A percentile compares a stretch with the other conserved stretches of the same genome.
phyloP scores from a whole-genome alignment of 1,140 invertebrate species.

The Drosophila gunungcola region DNA sequence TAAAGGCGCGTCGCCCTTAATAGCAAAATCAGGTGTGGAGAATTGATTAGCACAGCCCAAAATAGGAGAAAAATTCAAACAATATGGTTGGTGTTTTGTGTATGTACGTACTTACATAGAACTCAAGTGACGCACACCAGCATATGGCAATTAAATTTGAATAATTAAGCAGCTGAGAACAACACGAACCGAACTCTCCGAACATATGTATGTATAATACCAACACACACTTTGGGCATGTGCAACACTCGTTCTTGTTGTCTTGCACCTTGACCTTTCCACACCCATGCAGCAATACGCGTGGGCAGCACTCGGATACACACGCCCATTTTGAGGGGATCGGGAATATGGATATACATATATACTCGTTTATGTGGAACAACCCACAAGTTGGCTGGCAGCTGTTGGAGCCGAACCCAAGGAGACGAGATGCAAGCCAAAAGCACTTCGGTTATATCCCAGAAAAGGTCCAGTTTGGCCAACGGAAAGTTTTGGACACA shows the following conservation, averaged over 20 bases:
- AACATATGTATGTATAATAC: not conserved
- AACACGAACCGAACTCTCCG: not conserved
- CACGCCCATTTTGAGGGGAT: slow-evolving; percentile 5
- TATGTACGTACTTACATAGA: slow-evolving; percentile 8
- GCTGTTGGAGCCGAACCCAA: slow-evolving; percentile 34
- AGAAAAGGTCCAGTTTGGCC: slow-evolving; percentile 7
- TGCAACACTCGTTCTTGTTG: slow-evolving; percentile 27
- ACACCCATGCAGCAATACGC: slow-evolving; percentile 38
- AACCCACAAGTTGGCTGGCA: slow-evolving; percentile 41
- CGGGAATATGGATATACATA: not conserved
- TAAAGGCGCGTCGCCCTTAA: slow-evolving; percentile 34
- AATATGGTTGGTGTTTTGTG: slow-evolving; percentile 9
- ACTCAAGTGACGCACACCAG: slow-evolving; percentile 46
- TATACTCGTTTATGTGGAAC: slow-evolving; percentile 6
- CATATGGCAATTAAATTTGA: slow-evolving; percentile 56
- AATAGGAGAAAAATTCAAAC: slow-evolving; percentile 14
- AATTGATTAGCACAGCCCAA: slow-evolving; percentile 54
- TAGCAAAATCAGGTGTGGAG: slow-evolving; percentile 52
- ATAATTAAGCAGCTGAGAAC: slow-evolving; percentile 36
- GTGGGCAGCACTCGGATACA: slow-evolving; percentile 35
- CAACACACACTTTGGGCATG: not conserved
- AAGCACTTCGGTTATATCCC: slow-evolving; percentile 9
- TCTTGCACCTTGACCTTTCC: slow-evolving; percentile 70
- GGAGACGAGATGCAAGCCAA: slow-evolving; percentile 29
- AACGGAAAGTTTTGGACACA: not conserved